phyloP scores from a whole-genome alignment of 2,797 vertebrate genomes.

The Platyrinchus mystaceus region DNA sequence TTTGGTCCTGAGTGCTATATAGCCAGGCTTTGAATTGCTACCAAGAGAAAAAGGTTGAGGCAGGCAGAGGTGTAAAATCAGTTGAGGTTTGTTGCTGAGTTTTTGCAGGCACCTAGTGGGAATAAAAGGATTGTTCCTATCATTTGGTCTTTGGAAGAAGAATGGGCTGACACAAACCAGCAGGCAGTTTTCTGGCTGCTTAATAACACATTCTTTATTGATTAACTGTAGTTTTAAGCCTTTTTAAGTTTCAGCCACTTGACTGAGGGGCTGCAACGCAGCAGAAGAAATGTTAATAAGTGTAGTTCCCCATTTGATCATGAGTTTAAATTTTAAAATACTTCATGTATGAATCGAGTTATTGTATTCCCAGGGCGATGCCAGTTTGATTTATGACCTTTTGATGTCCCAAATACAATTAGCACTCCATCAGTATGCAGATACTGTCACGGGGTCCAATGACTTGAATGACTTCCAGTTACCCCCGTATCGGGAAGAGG shows the following conservation, averaged over 20 bases:
- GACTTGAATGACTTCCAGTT: conserved; percentile 74
- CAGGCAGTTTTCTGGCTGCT: conserved; percentile 69
- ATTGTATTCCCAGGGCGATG: conserved; percentile 42
- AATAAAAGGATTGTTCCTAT: conserved; percentile 45
- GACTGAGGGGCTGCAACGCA: conserved; percentile 16
- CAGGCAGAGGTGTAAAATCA: conserved; percentile 10
- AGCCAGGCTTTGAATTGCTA: background rate
- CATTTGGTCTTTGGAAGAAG: conserved; percentile 59
- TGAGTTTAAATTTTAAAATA: conserved; percentile 63
- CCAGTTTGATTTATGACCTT: conserved; percentile 59
- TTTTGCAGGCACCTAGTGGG: conserved; percentile 43
- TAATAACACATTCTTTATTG: conserved; percentile 67
- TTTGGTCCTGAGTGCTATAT: background rate
- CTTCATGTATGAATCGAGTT: conserved; percentile 28
- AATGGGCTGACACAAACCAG: conserved; percentile 59
- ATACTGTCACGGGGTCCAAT: conserved; percentile 37
- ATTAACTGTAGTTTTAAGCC: conserved; percentile 70
- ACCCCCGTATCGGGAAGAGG: conserved; percentile 45
- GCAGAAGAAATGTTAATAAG: conserved; percentile 60
- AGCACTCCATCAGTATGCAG: conserved; percentile 47
- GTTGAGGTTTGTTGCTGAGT: conserved; percentile 18
- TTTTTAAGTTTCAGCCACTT: conserved; percentile 68
- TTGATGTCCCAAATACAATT: conserved; percentile 57
- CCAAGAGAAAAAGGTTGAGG: background rate
- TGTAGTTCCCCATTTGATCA: conserved; percentile 42